These are phyloP conservation scores for Atta texana DNA, from an alignment of 1,140 invertebrate species.

Conservation along the genomic window DNA sequence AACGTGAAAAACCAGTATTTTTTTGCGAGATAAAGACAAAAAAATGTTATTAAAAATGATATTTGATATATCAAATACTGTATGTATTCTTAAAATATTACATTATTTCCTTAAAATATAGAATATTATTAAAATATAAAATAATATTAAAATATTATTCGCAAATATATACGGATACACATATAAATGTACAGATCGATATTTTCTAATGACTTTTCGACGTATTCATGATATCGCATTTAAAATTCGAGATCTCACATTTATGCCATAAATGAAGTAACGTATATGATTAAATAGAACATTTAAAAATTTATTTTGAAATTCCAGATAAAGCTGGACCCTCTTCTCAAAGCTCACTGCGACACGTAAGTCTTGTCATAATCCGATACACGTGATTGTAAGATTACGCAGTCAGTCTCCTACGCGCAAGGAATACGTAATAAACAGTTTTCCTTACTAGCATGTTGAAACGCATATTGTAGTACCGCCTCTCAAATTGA, in stretches of 20 bases:
- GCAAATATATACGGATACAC: not conserved
- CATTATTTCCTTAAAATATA: too few relatives aligned
- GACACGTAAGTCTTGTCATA: slow-evolving; percentile 16
- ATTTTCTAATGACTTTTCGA: not conserved
- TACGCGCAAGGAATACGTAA: slow-evolving; percentile 44
- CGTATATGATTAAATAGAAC: not conserved
- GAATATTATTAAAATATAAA: not conserved
- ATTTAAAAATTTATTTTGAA: slow-evolving; percentile 7
- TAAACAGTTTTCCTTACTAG: slow-evolving; percentile 30
- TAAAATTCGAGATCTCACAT: not conserved
- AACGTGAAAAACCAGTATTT: not conserved
- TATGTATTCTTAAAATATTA: not conserved
- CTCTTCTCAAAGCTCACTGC: not conserved
- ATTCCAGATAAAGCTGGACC: slow-evolving; percentile 2
- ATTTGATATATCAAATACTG: not conserved
- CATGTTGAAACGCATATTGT: slow-evolving; percentile 5
- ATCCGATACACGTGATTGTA: slow-evolving; percentile 57
- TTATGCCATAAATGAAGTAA: not conserved
- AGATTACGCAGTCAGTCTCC: slow-evolving; percentile 51
- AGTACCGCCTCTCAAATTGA: slow-evolving; percentile 33
- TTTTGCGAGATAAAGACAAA: not conserved
- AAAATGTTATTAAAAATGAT: slow-evolving; percentile 16
- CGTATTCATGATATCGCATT: not conserved
- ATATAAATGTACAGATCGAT: not conserved
- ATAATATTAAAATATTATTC: not conserved